These are phyloP conservation scores for Tricholaema leucomelas DNA, from an alignment of 2,113 vertebrate species.

Conservation along the genomic window DNA sequence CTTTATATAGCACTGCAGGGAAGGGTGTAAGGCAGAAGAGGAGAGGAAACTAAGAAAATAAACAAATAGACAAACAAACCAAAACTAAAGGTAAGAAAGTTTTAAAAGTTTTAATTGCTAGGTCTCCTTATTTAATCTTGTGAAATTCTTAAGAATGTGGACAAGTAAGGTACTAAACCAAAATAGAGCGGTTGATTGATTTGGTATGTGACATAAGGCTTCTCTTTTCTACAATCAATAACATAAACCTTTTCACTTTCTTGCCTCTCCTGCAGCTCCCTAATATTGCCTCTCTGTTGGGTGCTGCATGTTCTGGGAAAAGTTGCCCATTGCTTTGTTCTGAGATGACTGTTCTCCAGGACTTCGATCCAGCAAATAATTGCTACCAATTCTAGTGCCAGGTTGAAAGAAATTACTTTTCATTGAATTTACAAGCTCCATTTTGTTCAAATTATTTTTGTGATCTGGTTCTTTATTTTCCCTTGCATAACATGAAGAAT, in stretches of 20 bases:
- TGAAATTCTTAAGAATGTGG: not conserved
- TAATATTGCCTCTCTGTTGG: slow-evolving; percentile 49
- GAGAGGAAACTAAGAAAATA: not conserved
- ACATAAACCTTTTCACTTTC: slow-evolving; percentile 27
- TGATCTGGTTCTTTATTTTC: not conserved
- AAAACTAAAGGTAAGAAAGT: not conserved
- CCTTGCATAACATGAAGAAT: not conserved
- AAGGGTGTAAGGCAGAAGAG: fast-evolving
- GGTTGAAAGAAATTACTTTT: not conserved
- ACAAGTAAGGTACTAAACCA: not conserved
- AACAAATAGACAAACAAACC: not conserved
- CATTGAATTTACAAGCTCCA: not conserved
- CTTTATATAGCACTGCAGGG: not conserved
- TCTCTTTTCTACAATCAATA: slow-evolving; percentile 25
- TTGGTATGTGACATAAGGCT: slow-evolving; percentile 6
- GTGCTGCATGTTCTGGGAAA: slow-evolving; percentile 8
- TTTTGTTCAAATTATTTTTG: not conserved
- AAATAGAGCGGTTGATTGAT: slow-evolving; percentile 20
- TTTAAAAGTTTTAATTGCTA: not conserved
- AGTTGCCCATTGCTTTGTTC: not conserved
- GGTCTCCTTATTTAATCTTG: not conserved
- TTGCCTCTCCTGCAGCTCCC: slow-evolving; percentile 13
- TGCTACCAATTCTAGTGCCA: not conserved
- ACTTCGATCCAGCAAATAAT: not conserved
- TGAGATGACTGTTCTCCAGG: not conserved